A percentile compares a stretch with the other conserved stretches of the same genome.
Conservation (phyloP, 2,113 vertebrate genomes). For the Meles meles region DNA sequence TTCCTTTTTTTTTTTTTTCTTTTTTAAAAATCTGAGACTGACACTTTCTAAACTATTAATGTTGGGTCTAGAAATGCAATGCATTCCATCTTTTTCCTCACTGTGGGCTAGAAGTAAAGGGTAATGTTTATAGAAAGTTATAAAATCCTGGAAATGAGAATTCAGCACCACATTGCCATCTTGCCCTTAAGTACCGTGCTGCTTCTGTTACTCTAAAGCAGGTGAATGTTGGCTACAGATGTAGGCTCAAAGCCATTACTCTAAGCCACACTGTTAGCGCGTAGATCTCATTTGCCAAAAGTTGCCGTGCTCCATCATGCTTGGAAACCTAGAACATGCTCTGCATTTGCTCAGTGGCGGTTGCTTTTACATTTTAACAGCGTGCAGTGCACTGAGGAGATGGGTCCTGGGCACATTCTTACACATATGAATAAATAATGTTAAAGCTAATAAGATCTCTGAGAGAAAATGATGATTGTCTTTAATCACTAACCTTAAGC, state of each 20-base stretch:
- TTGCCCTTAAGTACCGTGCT: not conserved
- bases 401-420: constrained; percentile 80
- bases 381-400: constrained; percentile 59
- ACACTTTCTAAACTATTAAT: not conserved
- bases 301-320: constrained; percentile 32
- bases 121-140: constrained; percentile 18
- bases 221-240: constrained; percentile 53
- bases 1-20: not conserved
- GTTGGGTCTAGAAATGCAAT: not conserved
- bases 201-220: constrained; percentile 33
- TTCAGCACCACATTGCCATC: constrained; percentile 18
- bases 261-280: constrained; percentile 41
- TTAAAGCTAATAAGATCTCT: constrained; percentile 94
- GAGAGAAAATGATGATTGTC: constrained; percentile 94
- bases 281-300: constrained; percentile 71
- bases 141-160: not conserved
- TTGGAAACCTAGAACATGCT: constrained; percentile 72
- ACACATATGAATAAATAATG: constrained; percentile 92
- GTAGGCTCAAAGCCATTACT: constrained; percentile 55
- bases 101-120: not conserved
- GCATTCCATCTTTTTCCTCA: not conserved
- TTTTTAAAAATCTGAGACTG: not conserved
- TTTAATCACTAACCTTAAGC: constrained; percentile 97
- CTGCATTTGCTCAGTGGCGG: constrained; percentile 67
- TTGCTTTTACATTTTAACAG: constrained; percentile 76